These are phyloP conservation scores for Myotis yumanensis DNA, from an alignment of 2,113 vertebrate genomes.

Conservation along the genomic window DNA sequence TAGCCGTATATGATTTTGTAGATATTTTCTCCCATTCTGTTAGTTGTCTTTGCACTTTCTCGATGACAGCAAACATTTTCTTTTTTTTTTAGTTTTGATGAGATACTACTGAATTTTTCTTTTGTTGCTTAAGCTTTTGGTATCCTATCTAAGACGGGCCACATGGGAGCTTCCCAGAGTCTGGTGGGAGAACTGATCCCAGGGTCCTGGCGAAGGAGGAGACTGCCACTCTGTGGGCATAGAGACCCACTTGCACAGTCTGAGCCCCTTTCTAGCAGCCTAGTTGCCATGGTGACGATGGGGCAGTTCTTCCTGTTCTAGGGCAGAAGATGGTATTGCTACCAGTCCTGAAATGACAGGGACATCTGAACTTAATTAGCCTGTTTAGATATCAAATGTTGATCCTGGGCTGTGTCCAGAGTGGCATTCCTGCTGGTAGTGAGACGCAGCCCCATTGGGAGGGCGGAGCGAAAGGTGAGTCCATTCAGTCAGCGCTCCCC, in stretches of 20 bases:
- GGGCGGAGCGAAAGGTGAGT: background rate
- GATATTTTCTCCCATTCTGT: background rate
- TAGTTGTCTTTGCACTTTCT: background rate
- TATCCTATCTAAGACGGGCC: too few relatives aligned
- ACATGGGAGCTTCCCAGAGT: background rate
- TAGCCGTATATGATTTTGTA: background rate
- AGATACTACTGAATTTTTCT: too few relatives aligned
- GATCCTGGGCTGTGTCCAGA: background rate
- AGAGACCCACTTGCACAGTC: background rate
- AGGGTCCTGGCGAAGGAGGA: background rate
- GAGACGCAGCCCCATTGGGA: background rate
- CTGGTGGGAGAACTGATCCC: background rate
- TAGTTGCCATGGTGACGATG: background rate
- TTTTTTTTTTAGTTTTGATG: background rate
- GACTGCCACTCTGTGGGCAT: background rate
- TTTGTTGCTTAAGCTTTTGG: too few relatives aligned
- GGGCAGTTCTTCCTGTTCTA: fast-evolving
- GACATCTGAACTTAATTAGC: background rate
- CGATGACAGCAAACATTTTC: background rate
- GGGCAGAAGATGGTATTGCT: background rate
- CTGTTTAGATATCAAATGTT: background rate
- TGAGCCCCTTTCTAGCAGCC: background rate
- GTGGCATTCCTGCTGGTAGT: too few relatives aligned
- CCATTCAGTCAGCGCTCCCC: fast-evolving
- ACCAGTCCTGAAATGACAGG: background rate